Percentiles rank a stretch among this genome's conserved stretches.
phyloP scores from a whole-genome alignment of 2,797 vertebrate genomes.

The Periparus ater region DNA sequence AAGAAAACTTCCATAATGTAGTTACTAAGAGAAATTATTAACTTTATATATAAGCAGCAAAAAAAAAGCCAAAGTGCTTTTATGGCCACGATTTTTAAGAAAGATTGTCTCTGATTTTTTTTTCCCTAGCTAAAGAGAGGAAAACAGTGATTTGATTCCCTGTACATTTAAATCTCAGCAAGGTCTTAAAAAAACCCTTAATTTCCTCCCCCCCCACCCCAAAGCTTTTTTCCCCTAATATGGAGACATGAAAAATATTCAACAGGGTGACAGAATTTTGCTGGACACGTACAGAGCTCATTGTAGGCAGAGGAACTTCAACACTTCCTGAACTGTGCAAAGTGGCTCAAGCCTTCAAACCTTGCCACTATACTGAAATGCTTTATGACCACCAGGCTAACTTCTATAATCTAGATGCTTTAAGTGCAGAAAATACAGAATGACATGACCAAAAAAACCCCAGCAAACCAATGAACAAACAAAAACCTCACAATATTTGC shows the following conservation, averaged over 20 bases:
- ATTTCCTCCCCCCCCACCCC: neutral
- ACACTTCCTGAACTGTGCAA: constrained; percentile 6
- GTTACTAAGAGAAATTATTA: neutral
- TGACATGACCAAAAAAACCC: neutral
- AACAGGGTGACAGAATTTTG: constrained; percentile 22
- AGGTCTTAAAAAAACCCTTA: constrained; percentile 29
- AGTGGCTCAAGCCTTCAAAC: constrained; percentile 19
- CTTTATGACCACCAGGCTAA: constrained; percentile 29
- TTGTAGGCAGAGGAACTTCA: constrained; percentile 43
- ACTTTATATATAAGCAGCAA: neutral
- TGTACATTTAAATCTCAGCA: constrained; percentile 12
- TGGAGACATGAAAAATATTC: neutral
- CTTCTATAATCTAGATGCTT: neutral
- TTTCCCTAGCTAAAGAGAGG: constrained; percentile 8
- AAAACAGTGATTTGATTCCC: neutral
- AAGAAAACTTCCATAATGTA: neutral
- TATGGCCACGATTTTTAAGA: neutral
- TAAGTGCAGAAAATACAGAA: neutral
- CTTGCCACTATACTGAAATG: neutral
- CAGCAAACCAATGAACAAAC: neutral
- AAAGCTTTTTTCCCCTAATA: neutral
- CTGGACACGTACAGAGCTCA: constrained; percentile 19
- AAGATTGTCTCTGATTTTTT: neutral
- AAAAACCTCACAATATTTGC: neutral
- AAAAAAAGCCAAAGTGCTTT: constrained; percentile 22